Percentiles rank a stretch among this genome's conserved stretches.
These are phyloP conservation scores for Actenoides hombroni DNA, from an alignment of 2,113 vertebrate species.

Conservation along the genomic window DNA sequence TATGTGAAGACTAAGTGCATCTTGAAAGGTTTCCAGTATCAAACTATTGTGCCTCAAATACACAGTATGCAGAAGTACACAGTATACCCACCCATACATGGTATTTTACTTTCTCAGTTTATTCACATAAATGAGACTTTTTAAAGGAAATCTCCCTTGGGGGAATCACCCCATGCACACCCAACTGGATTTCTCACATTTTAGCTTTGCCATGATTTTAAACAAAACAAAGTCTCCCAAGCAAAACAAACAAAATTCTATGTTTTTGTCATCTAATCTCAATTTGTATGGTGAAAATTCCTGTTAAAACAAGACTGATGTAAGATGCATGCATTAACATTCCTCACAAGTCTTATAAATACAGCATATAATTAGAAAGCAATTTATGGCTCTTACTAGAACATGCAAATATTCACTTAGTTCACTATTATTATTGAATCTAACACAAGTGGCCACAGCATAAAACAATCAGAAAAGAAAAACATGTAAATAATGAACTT, in stretches of 20 bases:
- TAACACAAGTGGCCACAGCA: not conserved
- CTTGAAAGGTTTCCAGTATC: not conserved
- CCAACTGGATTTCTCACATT: not conserved
- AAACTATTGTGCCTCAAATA: not conserved
- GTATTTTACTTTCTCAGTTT: not conserved
- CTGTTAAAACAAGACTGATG: not conserved
- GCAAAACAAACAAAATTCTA: not conserved
- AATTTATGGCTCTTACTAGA: not conserved
- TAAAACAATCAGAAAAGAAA: not conserved
- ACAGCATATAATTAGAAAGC: not conserved
- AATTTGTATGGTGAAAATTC: not conserved
- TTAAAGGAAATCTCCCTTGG: not conserved
- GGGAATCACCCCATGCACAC: not conserved
- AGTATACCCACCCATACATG: not conserved
- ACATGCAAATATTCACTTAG: constrained; percentile 14
- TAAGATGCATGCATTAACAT: not conserved
- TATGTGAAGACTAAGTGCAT: not conserved
- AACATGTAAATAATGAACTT: not conserved
- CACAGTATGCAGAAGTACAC: not conserved
- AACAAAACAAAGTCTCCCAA: not conserved
- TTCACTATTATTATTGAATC: not conserved
- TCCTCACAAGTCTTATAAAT: not conserved
- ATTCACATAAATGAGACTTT: not conserved
- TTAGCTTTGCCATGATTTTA: not conserved
- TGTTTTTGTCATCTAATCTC: not conserved